Conservation (phyloP, 2,797 vertebrate species). For the Chelmon rostratus region DNA sequence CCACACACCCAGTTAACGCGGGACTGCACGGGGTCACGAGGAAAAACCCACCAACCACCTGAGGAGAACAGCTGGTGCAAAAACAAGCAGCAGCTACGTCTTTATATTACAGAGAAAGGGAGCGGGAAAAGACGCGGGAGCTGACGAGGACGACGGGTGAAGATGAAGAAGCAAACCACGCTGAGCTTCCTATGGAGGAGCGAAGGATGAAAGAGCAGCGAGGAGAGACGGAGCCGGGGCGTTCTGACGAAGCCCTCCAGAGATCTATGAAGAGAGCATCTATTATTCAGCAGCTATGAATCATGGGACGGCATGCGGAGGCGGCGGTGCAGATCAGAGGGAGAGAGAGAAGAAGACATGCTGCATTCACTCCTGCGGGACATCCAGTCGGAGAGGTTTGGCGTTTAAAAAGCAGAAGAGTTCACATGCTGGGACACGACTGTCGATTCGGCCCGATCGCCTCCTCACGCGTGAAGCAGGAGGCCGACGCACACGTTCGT, state of each 20-base stretch:
- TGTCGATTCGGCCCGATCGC: background rate
- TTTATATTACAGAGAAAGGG: background rate
- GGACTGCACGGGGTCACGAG: background rate
- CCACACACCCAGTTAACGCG: background rate
- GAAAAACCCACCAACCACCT: background rate
- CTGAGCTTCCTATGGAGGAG: conserved; percentile 12
- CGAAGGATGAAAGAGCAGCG: conserved; percentile 55
- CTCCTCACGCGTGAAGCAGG: background rate
- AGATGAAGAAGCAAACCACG: conserved; percentile 6
- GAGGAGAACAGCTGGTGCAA: background rate
- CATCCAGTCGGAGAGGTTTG: conserved; percentile 18
- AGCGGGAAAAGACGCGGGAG: background rate
- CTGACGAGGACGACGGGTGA: background rate
- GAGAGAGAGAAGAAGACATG: conserved; percentile 12
- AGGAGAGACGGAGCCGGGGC: conserved; percentile 17
- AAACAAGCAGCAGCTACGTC: background rate
- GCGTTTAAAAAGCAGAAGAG: conserved; percentile 16
- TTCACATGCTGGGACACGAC: conserved; percentile 8
- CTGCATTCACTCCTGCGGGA: conserved; percentile 48
- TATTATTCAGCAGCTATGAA: conserved; percentile 80
- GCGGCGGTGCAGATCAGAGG: conserved; percentile 57
- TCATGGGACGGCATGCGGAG: conserved; percentile 69
- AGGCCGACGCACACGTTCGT: background rate
- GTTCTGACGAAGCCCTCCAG: conserved; percentile 61
- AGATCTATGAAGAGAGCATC: conserved; percentile 70